Evolutionary conservation across 2,888 invertebrate genomes (phyloP).

Genomic region (Cephus runcator): DNA sequence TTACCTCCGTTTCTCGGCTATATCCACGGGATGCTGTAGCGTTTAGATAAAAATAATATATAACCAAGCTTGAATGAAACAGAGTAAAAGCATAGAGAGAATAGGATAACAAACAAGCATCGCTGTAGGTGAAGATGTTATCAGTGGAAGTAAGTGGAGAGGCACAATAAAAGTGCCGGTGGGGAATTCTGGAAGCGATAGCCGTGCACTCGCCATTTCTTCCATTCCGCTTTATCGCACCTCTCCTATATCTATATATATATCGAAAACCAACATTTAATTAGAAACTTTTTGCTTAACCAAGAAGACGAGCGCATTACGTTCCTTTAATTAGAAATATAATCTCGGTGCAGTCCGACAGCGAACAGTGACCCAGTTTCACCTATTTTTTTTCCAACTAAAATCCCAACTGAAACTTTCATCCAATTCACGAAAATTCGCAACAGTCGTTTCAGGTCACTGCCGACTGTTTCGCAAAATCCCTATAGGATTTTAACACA

Average conservation of each 20-base stretch:
- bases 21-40: slow-evolving; percentile 2
- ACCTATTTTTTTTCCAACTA: not conserved
- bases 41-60: slow-evolving; percentile 17
- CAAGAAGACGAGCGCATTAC: not conserved
- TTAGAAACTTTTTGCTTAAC: slow-evolving; percentile 30
- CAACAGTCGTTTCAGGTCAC: not conserved
- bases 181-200: slow-evolving; percentile 23
- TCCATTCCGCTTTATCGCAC: slow-evolving; percentile 17
- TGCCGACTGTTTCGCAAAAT: not conserved
- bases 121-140: slow-evolving; percentile 22
- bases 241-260: slow-evolving; percentile 22
- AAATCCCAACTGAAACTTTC: not conserved
- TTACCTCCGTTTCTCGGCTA: not conserved
- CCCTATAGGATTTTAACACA: not conserved
- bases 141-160: slow-evolving; percentile 6
- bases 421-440: not conserved
- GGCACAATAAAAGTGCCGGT: slow-evolving; percentile 18
- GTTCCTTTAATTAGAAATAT: slow-evolving; percentile 34
- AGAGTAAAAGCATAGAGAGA: slow-evolving; percentile 4
- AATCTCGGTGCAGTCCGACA: slow-evolving; percentile 20
- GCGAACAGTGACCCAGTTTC: slow-evolving; percentile 7
- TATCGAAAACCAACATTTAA: slow-evolving; percentile 28
- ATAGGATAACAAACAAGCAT: slow-evolving; percentile 13
- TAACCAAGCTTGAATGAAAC: slow-evolving; percentile 4
- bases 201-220: slow-evolving; percentile 2